Base-by-base conservation (phyloP, 2,888 invertebrate species). In the Cosmia trapezina region DNA sequence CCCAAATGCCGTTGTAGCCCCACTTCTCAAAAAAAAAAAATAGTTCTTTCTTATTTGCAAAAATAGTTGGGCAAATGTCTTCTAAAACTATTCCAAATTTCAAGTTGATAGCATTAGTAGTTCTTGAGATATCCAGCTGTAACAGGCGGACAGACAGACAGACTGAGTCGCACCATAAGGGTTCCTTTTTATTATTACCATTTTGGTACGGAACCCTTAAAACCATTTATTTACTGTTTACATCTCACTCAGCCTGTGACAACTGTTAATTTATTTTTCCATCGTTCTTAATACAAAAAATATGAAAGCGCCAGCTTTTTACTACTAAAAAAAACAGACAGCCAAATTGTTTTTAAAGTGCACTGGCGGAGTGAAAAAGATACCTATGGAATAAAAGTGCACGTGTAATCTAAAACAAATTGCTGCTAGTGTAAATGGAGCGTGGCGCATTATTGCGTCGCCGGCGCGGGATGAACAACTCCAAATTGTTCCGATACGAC, bases 391-490 rank as follows among this genome's bases (percentile, higher is more conserved):
- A 81, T 87, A 88, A 86, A 92, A 92, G 89, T 91, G 91, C 89
- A 91, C 89, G 89, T 85, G 90, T 91, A 92, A 92, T 90, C 85
- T 85, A 88, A 88, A 93, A 93, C 87, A 93, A 94, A 94, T 92
- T 92, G 93, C 91, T 84, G 88, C 73, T 89, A 89, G 92, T 91
- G 91, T 87, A 93, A 94, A 94, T 92, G 92, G 92, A 91, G 91
- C 90, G 90, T 83, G 82, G 87, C 86, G 85, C 87, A 87, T 90
- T 90, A 91, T 87, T 89, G 86, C 84, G 78, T 79, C 77, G 75
- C 73, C 69, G 66, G 69, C 72, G 60, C 60, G 81, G 81, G 81
- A 83, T 83, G 83, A 87, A 78, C 80, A 75, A 91, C 87, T 85
- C 76, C 85, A 92, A 92, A 93, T 93, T 91, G 92, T 92, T 88